Conservation (phyloP, 2,888 invertebrate genomes). For the Empis livida region DNA sequence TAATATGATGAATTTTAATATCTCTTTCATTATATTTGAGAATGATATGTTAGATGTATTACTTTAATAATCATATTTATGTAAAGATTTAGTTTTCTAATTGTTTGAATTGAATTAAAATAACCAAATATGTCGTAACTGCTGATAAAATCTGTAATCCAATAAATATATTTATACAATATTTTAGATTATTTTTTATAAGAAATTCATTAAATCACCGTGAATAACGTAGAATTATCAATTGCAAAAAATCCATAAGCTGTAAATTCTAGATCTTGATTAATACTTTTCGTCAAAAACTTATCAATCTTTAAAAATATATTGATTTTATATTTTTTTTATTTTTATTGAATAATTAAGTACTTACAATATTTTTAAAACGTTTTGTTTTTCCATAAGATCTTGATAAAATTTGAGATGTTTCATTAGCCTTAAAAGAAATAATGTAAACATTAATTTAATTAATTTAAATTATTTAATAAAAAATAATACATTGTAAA, state of each 20-base stretch:
- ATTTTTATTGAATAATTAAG: not conserved
- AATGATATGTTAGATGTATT: too few species aligned
- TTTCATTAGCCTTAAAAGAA: constrained; percentile 27
- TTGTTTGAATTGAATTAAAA: constrained; percentile 34
- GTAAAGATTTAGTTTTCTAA: constrained; percentile 20
- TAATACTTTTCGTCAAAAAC: constrained; percentile 32
- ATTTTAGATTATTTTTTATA: not conserved
- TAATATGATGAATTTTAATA: too few species aligned
- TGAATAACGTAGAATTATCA: constrained; percentile 32
- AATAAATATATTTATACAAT: not conserved
- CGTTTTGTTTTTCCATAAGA: constrained; percentile 29
- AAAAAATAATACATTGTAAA: too few species aligned
- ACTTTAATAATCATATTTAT: too few species aligned
- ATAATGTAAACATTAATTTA: not conserved
- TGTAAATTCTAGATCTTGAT: constrained; percentile 31
- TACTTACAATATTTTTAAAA: constrained; percentile 28
- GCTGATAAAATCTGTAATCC: constrained; percentile 31
- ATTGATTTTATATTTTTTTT: not conserved
- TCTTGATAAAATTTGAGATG: constrained; percentile 28
- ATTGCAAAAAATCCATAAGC: constrained; percentile 35
- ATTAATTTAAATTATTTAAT: not conserved
- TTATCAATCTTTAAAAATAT: constrained; percentile 29
- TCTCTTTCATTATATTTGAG: too few species aligned
- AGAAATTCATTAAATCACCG: constrained; percentile 18
- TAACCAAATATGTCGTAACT: constrained; percentile 33